A percentile compares a stretch with the other conserved stretches of the same genome.
These are phyloP conservation scores for Spodoptera littoralis DNA, from an alignment of 2,888 invertebrate species.

Conservation along the genomic window DNA sequence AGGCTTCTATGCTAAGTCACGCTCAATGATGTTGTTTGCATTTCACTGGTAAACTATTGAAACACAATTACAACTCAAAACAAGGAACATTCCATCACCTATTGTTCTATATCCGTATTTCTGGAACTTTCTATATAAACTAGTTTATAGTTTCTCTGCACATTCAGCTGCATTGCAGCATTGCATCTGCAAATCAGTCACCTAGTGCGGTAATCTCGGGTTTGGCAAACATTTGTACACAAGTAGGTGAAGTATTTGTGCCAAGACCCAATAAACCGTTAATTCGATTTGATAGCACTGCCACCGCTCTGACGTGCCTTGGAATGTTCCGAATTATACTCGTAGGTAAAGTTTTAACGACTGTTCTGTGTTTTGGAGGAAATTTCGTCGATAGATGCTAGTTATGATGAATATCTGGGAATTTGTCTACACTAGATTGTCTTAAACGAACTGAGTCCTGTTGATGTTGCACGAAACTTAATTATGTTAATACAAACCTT, in stretches of 20 bases:
- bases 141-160: conserved; percentile 19
- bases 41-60: too few relatives aligned
- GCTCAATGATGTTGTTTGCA: too few relatives aligned
- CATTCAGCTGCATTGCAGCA: conserved; percentile 63
- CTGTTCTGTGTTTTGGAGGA: too few relatives aligned
- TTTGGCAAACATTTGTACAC: conserved; percentile 57
- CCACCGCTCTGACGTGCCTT: conserved; percentile 3
- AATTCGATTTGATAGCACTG: conserved; percentile 27
- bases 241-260: conserved; percentile 15
- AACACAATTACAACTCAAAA: too few relatives aligned
- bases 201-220: conserved; percentile 51
- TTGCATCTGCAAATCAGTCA: conserved; percentile 42
- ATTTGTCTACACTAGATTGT: too few relatives aligned
- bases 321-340: conserved; percentile 2
- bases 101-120: not conserved
- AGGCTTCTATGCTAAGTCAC: too few relatives aligned
- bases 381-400: too few relatives aligned
- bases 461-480: too few relatives aligned
- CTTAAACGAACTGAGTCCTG: too few relatives aligned
- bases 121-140: conserved; percentile 17
- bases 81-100: not conserved
- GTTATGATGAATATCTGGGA: too few relatives aligned
- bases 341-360: not conserved
- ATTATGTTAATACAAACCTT: too few relatives aligned
- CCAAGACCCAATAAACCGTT: conserved; percentile 28